Evolutionary conservation across 2,888 invertebrate genomes (phyloP), one percentile per base, ranked within the genome.

Genomic region (Tetranychus piercei): DNA sequence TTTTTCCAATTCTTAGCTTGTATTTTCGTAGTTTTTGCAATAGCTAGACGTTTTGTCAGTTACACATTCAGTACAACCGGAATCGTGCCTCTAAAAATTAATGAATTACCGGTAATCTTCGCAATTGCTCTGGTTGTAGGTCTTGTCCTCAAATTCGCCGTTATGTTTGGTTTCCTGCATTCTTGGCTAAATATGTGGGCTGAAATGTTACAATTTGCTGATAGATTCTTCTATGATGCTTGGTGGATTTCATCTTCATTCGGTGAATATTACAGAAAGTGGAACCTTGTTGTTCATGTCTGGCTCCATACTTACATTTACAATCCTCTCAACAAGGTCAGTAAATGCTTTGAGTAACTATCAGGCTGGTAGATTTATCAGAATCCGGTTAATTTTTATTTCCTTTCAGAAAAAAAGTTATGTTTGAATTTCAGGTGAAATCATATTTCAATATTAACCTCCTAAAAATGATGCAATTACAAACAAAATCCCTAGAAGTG

Each of bases 221-320:
- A 96, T 84, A 83, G 94, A 81, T 85, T 89, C 85, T 89, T 92
- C 85, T 88, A 92, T 81, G 87, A 87, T 83, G 92, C 92, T 80
- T 96, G 95, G 95, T 96, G 95, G 96, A 94, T 91, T 74, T 87
- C 89, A 2, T 88, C 88, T 0, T 88, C 88, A n/a, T 94, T 88
- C 82, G 87, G 88, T 0, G 85, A 85, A 18, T 96, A 89, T 82
- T 95, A 91, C 82, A 87, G 94, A n/a, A 90, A 90, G 6, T 96
- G 96, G 96, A 97, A 97, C 82, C 87, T 91, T 20, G 89, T 95
- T 0, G 94, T 96, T 0, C 91, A 95, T 81, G 92, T 93, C 79
- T 97, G 94, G 94, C 85, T 96, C 0, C 90, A 92, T 79, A 88
- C 88, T 6, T 93, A 95, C 82, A 86, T 97, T 76, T 94, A 72